phyloP scores from a whole-genome alignment of 2,797 vertebrate species.

The Pangasius djambal region DNA sequence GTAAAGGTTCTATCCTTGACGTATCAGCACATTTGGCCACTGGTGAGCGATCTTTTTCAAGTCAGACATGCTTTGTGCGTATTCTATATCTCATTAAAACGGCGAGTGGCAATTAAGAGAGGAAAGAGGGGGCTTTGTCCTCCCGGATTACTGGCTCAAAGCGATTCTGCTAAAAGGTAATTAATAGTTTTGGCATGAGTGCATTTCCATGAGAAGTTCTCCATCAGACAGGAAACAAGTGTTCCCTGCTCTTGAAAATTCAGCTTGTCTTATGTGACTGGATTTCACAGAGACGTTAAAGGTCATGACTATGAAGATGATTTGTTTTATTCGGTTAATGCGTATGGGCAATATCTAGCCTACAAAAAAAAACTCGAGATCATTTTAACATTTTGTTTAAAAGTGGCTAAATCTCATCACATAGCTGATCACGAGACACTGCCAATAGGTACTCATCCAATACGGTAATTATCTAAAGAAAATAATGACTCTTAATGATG shows the following conservation, averaged over 20 bases:
- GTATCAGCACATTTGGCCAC: slow-evolving; percentile 89
- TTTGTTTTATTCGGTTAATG: neutral
- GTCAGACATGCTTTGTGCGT: slow-evolving; percentile 81
- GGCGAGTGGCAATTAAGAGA: slow-evolving; percentile 62
- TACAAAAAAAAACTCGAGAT: neutral
- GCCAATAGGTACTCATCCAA: neutral
- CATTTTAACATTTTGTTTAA: neutral
- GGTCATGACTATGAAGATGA: slow-evolving; percentile 11
- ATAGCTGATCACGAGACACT: neutral
- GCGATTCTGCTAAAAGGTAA: slow-evolving; percentile 64
- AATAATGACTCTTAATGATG: neutral
- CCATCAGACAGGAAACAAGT: slow-evolving; percentile 33
- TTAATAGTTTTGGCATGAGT: slow-evolving; percentile 57
- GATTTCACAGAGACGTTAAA: slow-evolving; percentile 19
- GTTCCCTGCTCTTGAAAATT: neutral
- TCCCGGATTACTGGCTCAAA: slow-evolving; percentile 53
- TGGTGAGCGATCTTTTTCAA: slow-evolving; percentile 83
- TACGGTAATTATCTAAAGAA: neutral
- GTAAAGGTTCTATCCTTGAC: slow-evolving; percentile 91
- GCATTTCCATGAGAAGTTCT: slow-evolving; percentile 28
- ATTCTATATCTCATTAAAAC: slow-evolving; percentile 86
- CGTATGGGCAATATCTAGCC: neutral
- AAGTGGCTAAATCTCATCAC: neutral
- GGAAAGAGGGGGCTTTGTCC: slow-evolving; percentile 25
- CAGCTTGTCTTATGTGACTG: slow-evolving; percentile 19